Evolutionary conservation across 2,113 vertebrate genomes (phyloP), one percentile per base, ranked within the genome.

Genomic region (Gadus chalcogrammus): DNA sequence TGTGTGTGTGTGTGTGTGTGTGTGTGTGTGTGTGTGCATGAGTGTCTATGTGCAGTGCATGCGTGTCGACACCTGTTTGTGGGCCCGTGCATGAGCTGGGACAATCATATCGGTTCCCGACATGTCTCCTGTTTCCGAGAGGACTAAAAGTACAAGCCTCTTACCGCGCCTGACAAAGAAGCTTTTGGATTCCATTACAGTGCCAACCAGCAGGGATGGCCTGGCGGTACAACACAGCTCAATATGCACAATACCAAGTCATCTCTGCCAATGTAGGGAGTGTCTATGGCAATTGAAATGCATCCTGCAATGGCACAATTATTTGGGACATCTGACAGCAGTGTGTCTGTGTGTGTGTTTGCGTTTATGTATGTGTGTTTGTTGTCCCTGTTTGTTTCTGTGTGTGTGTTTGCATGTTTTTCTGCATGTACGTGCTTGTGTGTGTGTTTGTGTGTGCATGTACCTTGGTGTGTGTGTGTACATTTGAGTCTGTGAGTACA

Each of bases 221-320:
- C 42, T 59, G 71, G 3, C 35, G 61, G 58, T 55, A 48, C 56
- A 59, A 65, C 53, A 65, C 22, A 70, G 62, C 42, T 64, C 55
- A 60, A 5, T 35, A 68, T n/a, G 28, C 18, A 61, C 35, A 60
- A 61, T 42, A 31, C 64, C 63, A 18, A 56, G 24, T 20, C 22
- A 20, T 71, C 22, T 72, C 62, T 64, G 8, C 64, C 65, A 11
- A 61, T 59, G 64, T 55, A 59, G 72, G 71, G 64, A 27, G 56
- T 17, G 67, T 61, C 42, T 64, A 71, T 62, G 69, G 71, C 73
- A 61, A 42, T 55, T 35, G 31, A 76, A 68, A 72, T 72, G 27
- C 15, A 68, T 76, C 64, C 12, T 7, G 77, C 75, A 79, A 65
- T 64, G n/a, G n/a, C 27, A n/a, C 22, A 31, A 56, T 68, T 55